These are phyloP conservation scores for Pangasius macronema DNA, from an alignment of 2,797 vertebrate species.

Conservation along the genomic window DNA sequence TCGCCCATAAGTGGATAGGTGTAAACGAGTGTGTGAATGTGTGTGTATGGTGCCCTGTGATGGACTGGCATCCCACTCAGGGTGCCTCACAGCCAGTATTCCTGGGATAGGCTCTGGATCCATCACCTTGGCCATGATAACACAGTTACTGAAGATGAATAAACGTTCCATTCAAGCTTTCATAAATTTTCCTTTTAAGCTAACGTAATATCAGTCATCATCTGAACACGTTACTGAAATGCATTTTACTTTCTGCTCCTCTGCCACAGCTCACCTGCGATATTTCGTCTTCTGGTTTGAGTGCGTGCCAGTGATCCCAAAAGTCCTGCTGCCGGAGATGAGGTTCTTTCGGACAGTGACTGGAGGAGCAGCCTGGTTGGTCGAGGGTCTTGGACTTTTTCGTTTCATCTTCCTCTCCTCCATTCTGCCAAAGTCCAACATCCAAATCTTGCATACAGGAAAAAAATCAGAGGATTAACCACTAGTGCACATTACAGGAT, in stretches of 20 bases:
- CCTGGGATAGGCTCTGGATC: neutral
- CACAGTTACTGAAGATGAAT: neutral
- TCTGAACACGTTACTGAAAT: neutral
- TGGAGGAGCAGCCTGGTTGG: conserved; percentile 75
- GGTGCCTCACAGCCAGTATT: neutral
- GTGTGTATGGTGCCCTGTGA: neutral
- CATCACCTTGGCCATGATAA: too few species aligned
- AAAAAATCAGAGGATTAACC: neutral
- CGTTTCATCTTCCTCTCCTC: conserved; percentile 92
- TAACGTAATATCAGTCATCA: neutral
- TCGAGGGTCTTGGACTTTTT: conserved; percentile 85
- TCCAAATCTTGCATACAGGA: neutral
- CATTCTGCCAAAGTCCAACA: conserved; percentile 69
- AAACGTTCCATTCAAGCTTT: neutral
- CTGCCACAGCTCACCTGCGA: conserved; percentile 75
- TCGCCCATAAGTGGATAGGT: neutral
- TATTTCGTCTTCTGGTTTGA: conserved; percentile 83
- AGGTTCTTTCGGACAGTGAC: conserved; percentile 79
- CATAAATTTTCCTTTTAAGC: neutral
- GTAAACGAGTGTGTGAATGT: neutral
- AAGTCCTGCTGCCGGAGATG: conserved; percentile 77
- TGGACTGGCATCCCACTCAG: neutral
- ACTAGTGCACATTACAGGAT: neutral
- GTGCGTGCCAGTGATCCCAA: conserved; percentile 76
- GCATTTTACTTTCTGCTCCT: neutral